Evolutionary conservation across 2,797 vertebrate genomes (phyloP).

Genomic region (Salmo trutta): DNA sequence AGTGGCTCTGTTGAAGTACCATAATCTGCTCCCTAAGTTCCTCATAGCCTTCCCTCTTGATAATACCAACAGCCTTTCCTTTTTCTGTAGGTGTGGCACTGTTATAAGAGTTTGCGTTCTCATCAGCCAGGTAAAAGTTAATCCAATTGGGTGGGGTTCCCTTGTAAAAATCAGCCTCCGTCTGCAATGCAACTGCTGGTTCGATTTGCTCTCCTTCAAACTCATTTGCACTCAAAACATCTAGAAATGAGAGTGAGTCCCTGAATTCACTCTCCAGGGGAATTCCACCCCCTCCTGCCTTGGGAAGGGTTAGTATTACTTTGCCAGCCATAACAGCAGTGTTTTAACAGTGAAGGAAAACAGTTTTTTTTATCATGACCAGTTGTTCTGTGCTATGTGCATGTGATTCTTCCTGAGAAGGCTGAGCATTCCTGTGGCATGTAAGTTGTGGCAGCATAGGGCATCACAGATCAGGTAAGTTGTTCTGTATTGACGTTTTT

Average conservation of each 20-base stretch:
- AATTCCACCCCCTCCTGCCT: not conserved
- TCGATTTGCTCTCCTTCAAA: conserved; percentile 25
- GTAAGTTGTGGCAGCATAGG: too few relatives aligned
- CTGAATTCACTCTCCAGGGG: not conserved
- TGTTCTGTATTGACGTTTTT: too few relatives aligned
- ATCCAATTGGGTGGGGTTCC: conserved; percentile 43
- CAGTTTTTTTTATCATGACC: too few relatives aligned
- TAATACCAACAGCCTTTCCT: not conserved
- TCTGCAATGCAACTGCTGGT: not conserved
- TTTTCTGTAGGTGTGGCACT: not conserved
- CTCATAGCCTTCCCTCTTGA: conserved; percentile 31
- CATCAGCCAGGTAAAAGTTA: conserved; percentile 44
- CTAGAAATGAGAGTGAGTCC: conserved; percentile 20
- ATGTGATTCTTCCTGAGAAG: too few relatives aligned
- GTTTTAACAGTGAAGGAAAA: too few relatives aligned
- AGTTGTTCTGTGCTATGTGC: too few relatives aligned
- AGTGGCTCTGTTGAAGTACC: not conserved
- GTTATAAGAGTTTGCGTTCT: not conserved
- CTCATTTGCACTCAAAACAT: conserved; percentile 31
- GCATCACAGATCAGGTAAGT: too few relatives aligned
- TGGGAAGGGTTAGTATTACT: not conserved
- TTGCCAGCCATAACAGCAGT: not conserved
- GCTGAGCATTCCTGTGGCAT: too few relatives aligned
- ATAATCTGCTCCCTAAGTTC: not conserved
- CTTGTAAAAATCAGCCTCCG: conserved; percentile 40